Percentiles rank a stretch among this genome's conserved stretches.
phyloP scores from a whole-genome alignment of 2,888 invertebrate genomes.

The Lagria hirta region DNA sequence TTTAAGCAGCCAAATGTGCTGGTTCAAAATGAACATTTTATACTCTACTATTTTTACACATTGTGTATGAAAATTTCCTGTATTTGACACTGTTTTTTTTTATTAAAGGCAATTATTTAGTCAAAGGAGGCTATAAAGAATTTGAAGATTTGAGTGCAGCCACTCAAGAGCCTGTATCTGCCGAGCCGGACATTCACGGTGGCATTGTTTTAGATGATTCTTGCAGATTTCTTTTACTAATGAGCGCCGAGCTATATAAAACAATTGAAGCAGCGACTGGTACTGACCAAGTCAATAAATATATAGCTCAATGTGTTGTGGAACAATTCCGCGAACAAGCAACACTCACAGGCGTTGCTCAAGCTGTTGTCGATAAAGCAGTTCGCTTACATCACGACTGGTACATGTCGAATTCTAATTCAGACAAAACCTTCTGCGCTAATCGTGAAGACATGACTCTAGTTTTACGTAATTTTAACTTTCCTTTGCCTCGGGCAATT shows the following conservation, averaged over 20 bases:
- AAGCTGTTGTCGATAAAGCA: slow-evolving; percentile 81
- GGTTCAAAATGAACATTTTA: too few species aligned
- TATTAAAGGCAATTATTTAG: slow-evolving; percentile 84
- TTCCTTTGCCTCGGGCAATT: slow-evolving; percentile 67
- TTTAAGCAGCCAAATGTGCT: too few species aligned
- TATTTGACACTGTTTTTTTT: too few species aligned
- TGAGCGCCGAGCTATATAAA: slow-evolving; percentile 84
- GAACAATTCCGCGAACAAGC: slow-evolving; percentile 78
- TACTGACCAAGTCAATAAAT: slow-evolving; percentile 78
- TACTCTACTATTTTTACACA: too few species aligned
- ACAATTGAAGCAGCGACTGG: slow-evolving; percentile 78
- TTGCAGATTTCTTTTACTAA: slow-evolving; percentile 79
- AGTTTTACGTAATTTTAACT: slow-evolving; percentile 83
- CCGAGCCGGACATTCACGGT: slow-evolving; percentile 81
- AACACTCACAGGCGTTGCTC: slow-evolving; percentile 79
- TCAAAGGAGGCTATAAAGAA: slow-evolving; percentile 84
- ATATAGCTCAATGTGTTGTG: slow-evolving; percentile 76
- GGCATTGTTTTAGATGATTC: slow-evolving; percentile 77
- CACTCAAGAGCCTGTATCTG: slow-evolving; percentile 75
- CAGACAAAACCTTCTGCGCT: slow-evolving; percentile 53
- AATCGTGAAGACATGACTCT: slow-evolving; percentile 84
- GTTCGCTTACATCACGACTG: slow-evolving; percentile 81
- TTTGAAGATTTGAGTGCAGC: slow-evolving; percentile 73
- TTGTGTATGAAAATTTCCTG: too few species aligned
- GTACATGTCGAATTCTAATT: slow-evolving; percentile 61